Percentiles rank a stretch among this genome's conserved stretches.
phyloP scores from a whole-genome alignment of 2,113 vertebrate genomes.

The Parus major region DNA sequence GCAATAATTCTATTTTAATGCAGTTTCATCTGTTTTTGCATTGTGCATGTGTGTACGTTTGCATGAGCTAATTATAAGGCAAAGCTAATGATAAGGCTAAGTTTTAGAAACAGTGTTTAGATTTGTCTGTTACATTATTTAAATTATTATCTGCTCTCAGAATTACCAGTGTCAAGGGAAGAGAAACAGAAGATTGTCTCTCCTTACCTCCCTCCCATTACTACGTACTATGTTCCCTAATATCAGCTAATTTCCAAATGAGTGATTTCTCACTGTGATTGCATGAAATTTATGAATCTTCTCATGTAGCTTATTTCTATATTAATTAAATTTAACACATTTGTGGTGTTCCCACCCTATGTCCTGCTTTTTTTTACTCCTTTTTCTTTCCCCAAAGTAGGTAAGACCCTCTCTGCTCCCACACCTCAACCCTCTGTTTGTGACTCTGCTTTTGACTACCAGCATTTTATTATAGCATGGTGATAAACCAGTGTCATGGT shows the following conservation, averaged over 20 bases:
- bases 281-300: not conserved
- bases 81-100: not conserved
- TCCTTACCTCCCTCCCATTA: not conserved
- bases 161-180: not conserved
- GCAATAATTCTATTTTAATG: not conserved
- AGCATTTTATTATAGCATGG: not conserved
- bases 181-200: not conserved
- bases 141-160: not conserved
- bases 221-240: rapidly evolving
- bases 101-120: not conserved
- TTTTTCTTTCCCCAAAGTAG: not conserved
- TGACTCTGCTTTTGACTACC: not conserved
- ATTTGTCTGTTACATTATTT: not conserved
- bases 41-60: not conserved
- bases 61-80: not conserved
- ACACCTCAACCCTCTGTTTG: not conserved
- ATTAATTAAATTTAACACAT: not conserved
- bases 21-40: not conserved
- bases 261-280: not conserved
- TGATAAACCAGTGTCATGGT: constrained; percentile 7
- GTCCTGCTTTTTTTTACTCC: not conserved
- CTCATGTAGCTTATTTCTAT: not conserved
- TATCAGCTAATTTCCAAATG: not conserved
- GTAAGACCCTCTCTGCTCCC: not conserved
- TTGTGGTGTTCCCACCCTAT: not conserved